Base-by-base conservation (phyloP, 2,113 vertebrate species). In the Macrotis lagotis region DNA sequence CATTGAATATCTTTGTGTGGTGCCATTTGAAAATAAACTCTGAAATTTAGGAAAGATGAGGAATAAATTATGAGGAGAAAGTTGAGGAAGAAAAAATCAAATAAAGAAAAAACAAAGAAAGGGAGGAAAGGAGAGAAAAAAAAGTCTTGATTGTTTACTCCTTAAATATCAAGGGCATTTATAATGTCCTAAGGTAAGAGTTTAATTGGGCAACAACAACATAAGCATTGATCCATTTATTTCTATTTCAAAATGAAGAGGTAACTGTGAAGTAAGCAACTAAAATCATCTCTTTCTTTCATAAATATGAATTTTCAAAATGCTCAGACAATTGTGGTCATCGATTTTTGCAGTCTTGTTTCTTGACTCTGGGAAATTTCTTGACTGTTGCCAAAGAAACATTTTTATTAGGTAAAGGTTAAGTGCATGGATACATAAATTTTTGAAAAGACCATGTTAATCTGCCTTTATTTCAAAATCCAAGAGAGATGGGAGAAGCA, bases 151-250 rank as follows among this genome's bases (percentile, higher is more conserved):
- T 28, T 91, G 9, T 25, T 94, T 31, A 89, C 31, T 92, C 52
- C 93, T 94, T 48, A 16, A 96, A n/a, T 47, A 95, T 26, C 37
- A 96, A 96, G 7, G 50, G 3, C 26, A 51, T 89, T 97, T 91
- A 53, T 93, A 37, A 95, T 53, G 88, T 97, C n/a, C 59, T 94
- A 91, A 88, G 74, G 59, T 90, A 96, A 95, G 49, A 93, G 49
- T 94, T 96, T 96, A 96, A 96, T 92, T 96, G 95, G 91, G 55
- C 94, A 49, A 92, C 83, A 95, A 91, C n/a, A 83, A 48, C 95
- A 97, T 96, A 93, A 96, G 93, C 59, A 96, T 94, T 94, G 83
- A 91, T 91, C 97, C 83, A 96, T 96, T 98, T 95, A 89, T 96
- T 97, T 95, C 92, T 95, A 74, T 59, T 96, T 97, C 55, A 95